Evolutionary conservation across 2,113 vertebrate species (phyloP).

Genomic region (Hemibagrus wyckioides): DNA sequence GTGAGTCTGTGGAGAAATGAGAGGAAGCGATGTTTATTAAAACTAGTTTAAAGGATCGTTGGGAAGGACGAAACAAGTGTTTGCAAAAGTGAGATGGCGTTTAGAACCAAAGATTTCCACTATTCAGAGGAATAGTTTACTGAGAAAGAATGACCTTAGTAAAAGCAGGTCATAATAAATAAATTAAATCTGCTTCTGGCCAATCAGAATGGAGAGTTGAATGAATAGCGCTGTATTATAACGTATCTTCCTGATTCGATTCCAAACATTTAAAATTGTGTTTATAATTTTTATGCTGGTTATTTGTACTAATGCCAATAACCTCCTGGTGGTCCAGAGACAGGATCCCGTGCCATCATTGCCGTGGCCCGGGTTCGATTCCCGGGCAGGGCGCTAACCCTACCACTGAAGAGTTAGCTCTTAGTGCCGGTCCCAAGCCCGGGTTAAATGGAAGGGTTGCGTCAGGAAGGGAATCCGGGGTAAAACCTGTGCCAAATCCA

Average conservation of each 20-base stretch:
- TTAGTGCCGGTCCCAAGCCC: too few species aligned
- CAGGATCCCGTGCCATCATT: too few species aligned
- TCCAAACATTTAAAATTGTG: neutral
- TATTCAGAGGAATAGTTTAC: neutral
- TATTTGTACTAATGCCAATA: neutral
- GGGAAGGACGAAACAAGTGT: neutral
- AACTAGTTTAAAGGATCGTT: neutral
- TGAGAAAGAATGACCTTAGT: neutral
- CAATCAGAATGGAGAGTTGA: neutral
- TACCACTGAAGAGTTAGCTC: too few species aligned
- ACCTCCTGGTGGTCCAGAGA: too few species aligned
- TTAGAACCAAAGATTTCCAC: neutral
- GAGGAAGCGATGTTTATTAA: constrained; percentile 9
- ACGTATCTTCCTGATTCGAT: neutral
- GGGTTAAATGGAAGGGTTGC: too few species aligned
- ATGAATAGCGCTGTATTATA: neutral
- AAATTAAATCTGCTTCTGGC: neutral
- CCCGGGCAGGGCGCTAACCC: too few species aligned
- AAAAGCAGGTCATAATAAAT: neutral
- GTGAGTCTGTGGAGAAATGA: neutral
- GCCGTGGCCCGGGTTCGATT: too few species aligned
- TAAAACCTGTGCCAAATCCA: too few species aligned
- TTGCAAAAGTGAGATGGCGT: neutral
- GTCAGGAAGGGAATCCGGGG: too few species aligned
- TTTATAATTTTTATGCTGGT: neutral